These are phyloP conservation scores for Eurystomus glaucurus DNA, from an alignment of 2,797 vertebrate species.

Conservation along the genomic window DNA sequence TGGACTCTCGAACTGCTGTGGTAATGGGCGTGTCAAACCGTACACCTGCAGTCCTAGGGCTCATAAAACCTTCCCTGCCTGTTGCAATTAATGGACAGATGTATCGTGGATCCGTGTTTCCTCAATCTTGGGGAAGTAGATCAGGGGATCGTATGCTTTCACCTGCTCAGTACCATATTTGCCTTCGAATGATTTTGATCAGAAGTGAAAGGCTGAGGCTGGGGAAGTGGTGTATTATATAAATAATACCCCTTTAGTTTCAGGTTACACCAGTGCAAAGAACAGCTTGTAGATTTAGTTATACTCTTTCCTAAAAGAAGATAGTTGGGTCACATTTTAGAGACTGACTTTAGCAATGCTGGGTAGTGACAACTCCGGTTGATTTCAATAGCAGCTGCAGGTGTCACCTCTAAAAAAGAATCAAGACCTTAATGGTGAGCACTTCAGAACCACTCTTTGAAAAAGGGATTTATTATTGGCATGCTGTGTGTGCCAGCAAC, in stretches of 20 bases:
- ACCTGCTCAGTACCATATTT: not conserved
- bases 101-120: fast-evolving
- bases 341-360: not conserved
- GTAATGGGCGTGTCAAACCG: not conserved
- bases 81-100: not conserved
- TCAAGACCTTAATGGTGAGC: conserved; percentile 55
- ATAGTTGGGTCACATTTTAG: not conserved
- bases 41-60: not conserved
- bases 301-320: not conserved
- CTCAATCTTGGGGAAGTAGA: not conserved
- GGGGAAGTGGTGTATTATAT: not conserved
- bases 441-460: conserved; percentile 69
- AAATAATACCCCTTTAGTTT: not conserved
- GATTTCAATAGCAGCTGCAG: conserved; percentile 73
- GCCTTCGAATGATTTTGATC: not conserved
- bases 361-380: conserved; percentile 39
- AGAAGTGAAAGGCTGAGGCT: not conserved
- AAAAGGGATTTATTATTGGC: conserved; percentile 75
- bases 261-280: not conserved
- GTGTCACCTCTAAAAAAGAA: conserved; percentile 74
- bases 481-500: conserved; percentile 66
- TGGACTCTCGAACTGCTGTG: not conserved
- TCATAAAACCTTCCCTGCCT: not conserved
- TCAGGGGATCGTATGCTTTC: not conserved
- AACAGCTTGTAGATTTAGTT: not conserved